phyloP scores from a whole-genome alignment of 2,113 vertebrate genomes.

The Ondatra zibethicus region DNA sequence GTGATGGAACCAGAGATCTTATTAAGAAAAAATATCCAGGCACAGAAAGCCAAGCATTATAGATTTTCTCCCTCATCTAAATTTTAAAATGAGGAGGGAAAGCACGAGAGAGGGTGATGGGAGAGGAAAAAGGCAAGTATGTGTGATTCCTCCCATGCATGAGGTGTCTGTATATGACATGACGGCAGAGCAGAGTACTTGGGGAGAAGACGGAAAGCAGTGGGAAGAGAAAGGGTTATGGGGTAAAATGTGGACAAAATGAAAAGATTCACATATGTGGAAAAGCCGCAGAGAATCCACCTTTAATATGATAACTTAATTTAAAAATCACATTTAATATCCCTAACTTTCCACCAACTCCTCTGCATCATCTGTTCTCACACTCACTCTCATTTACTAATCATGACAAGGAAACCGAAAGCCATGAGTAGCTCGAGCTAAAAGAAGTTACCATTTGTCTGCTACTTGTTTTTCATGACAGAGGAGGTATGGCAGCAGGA shows the following conservation, averaged over 20 bases:
- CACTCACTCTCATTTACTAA: constrained; percentile 34
- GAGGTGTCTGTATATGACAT: not conserved
- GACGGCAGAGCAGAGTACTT: not conserved
- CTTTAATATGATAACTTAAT: not conserved
- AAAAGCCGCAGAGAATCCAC: not conserved
- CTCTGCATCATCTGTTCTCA: not conserved
- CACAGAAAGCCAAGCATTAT: not conserved
- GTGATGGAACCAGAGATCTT: not conserved
- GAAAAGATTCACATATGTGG: not conserved
- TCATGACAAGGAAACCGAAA: constrained; percentile 32
- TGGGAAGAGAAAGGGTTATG: not conserved
- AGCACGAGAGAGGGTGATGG: not conserved
- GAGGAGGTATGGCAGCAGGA: not conserved
- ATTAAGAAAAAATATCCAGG: not conserved
- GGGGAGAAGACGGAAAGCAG: not conserved
- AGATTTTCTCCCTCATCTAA: not conserved
- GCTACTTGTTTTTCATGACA: not conserved
- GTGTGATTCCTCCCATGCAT: not conserved
- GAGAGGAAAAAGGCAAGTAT: not conserved
- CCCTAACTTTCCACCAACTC: not conserved
- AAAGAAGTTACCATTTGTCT: constrained; percentile 1
- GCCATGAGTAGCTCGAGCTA: constrained; percentile 10
- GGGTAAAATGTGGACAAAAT: not conserved
- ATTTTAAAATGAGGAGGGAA: not conserved
- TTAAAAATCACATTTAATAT: not conserved